A percentile compares a stretch with the other conserved stretches of the same genome.
phyloP scores from a whole-genome alignment of 2,113 vertebrate species.

The Eolophus roseicapilla region DNA sequence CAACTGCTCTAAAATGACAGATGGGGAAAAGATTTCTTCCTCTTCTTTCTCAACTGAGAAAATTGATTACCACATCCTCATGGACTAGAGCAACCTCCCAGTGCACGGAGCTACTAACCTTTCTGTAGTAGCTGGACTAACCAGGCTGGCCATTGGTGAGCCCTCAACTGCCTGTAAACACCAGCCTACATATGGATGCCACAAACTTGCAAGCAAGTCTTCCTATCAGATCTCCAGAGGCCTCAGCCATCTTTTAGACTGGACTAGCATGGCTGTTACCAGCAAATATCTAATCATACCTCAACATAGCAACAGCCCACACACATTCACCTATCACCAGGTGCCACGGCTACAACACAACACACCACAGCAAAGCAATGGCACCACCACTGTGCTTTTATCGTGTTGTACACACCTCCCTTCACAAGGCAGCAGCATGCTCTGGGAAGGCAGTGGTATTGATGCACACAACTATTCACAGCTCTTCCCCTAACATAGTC shows the following conservation, averaged over 20 bases:
- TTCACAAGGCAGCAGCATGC: not conserved
- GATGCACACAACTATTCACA: fast-evolving
- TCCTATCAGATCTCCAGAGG: not conserved
- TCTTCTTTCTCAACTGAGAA: not conserved
- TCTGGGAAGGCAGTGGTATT: not conserved
- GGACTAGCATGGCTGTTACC: not conserved
- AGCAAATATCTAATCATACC: not conserved
- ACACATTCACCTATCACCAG: not conserved
- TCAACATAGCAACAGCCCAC: not conserved
- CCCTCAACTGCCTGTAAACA: not conserved
- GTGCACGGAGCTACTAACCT: fast-evolving
- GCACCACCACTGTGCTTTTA: not conserved
- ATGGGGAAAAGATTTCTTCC: not conserved
- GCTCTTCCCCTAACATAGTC: not conserved
- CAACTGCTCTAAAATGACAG: not conserved
- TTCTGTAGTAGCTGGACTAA: not conserved
- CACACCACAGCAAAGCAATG: not conserved
- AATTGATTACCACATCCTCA: not conserved
- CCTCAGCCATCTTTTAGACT: not conserved
- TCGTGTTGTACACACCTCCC: not conserved
- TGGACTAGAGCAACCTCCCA: not conserved
- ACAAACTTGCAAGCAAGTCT: not conserved
- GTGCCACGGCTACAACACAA: not conserved
- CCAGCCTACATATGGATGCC: fast-evolving
- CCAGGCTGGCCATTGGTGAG: not conserved